These are phyloP conservation scores for Kryptolebias ocellatus DNA, from an alignment of 2,797 vertebrate species.

Conservation along the genomic window DNA sequence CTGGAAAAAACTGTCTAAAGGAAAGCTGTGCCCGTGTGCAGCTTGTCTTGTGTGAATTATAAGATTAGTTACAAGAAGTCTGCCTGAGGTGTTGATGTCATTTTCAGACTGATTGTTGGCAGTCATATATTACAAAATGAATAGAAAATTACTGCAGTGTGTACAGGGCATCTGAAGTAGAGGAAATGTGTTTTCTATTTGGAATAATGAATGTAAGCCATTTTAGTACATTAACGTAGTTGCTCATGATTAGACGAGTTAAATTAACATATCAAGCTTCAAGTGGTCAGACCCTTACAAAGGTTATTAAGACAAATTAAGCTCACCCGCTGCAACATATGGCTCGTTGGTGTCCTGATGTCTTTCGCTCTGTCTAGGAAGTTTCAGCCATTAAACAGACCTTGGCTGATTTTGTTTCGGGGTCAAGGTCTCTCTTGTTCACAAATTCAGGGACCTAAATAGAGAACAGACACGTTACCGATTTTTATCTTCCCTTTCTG, in stretches of 20 bases:
- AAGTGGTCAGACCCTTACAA: constrained; percentile 34
- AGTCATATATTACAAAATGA: constrained; percentile 55
- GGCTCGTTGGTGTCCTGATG: constrained; percentile 13
- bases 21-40: constrained; percentile 41
- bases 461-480: constrained; percentile 43
- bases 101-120: constrained; percentile 39
- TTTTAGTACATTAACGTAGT: constrained; percentile 41
- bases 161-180: constrained; percentile 3
- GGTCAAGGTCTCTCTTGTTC: constrained; percentile 66
- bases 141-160: constrained; percentile 51
- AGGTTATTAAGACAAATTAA: constrained; percentile 43
- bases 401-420: constrained; percentile 29
- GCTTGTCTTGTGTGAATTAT: constrained; percentile 38
- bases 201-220: constrained; percentile 38
- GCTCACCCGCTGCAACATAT: constrained; percentile 31
- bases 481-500: constrained; percentile 69
- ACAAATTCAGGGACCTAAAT: constrained; percentile 59
- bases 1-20: constrained; percentile 43
- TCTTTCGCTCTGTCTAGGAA: constrained; percentile 24
- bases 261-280: constrained; percentile 48
- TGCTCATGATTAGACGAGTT: constrained; percentile 46
- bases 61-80: constrained; percentile 61
- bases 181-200: constrained; percentile 53
- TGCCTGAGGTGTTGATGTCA: constrained; percentile 51
- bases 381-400: constrained; percentile 41